Evolutionary conservation across 2,888 invertebrate genomes (phyloP).

Genomic region (Lithodes maja): DNA sequence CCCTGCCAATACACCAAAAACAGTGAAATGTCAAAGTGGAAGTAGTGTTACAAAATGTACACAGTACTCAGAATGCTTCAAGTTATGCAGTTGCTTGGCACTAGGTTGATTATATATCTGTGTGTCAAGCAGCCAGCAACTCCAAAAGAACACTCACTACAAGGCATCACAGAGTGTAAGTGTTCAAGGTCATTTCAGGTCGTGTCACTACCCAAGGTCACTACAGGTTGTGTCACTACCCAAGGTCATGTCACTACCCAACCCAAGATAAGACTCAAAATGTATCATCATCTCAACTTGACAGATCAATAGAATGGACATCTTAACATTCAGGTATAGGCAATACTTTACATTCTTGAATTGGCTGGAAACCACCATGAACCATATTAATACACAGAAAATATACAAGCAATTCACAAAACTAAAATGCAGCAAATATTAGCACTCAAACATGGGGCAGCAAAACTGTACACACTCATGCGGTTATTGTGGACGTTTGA

Average conservation of each 20-base stretch:
- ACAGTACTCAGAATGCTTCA: neutral
- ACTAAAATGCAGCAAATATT: constrained; percentile 43
- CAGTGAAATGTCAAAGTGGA: neutral
- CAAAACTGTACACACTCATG: constrained; percentile 55
- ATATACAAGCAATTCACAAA: constrained; percentile 44
- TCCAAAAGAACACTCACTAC: constrained; percentile 9
- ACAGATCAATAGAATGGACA: neutral
- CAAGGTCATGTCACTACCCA: neutral
- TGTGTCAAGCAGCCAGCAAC: constrained; percentile 40
- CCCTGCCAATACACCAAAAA: neutral
- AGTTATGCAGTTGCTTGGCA: neutral
- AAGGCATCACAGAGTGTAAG: constrained; percentile 4
- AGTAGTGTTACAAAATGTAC: constrained; percentile 15
- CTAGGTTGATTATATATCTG: neutral
- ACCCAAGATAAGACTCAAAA: neutral
- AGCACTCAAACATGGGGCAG: constrained; percentile 43
- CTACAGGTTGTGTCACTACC: neutral
- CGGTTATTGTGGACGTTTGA: constrained; percentile 58
- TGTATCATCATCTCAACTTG: neutral
- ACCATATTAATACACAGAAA: constrained; percentile 9
- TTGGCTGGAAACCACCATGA: constrained; percentile 11
- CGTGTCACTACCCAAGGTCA: constrained; percentile 43
- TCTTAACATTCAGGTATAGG: neutral
- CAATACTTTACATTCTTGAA: neutral
- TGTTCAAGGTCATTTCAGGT: constrained; percentile 40